These are phyloP conservation scores for Mugil cephalus DNA, from an alignment of 2,113 vertebrate species.

Conservation along the genomic window DNA sequence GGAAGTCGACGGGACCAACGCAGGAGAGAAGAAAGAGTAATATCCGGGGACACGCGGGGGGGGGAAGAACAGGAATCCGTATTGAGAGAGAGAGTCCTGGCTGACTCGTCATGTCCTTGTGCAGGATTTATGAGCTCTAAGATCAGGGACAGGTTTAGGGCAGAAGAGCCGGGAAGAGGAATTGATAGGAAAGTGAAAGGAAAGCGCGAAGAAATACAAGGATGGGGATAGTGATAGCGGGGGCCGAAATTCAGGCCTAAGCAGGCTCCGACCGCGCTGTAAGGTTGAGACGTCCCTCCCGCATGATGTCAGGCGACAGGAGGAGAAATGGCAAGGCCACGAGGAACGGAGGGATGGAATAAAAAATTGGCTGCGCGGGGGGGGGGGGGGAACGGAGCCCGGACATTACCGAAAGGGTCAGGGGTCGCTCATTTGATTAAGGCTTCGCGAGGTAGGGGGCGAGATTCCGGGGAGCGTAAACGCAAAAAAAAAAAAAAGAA, in stretches of 20 bases:
- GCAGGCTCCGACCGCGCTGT: slow-evolving; percentile 32
- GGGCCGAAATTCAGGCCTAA: slow-evolving; percentile 32
- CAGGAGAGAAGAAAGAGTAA: slow-evolving; percentile 41
- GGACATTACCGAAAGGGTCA: slow-evolving; percentile 53
- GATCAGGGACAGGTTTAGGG: slow-evolving; percentile 76
- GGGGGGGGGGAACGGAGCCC: slow-evolving; percentile 42
- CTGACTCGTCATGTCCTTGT: slow-evolving; percentile 75
- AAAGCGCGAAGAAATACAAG: slow-evolving; percentile 40
- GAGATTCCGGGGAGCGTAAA: not conserved
- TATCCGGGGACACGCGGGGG: slow-evolving; percentile 42
- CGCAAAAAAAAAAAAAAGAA: slow-evolving; percentile 36
- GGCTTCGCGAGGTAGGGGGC: slow-evolving; percentile 35
- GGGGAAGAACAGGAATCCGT: slow-evolving; percentile 48
- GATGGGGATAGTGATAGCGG: slow-evolving; percentile 28
- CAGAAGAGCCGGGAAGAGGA: slow-evolving; percentile 42
- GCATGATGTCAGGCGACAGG: slow-evolving; percentile 70
- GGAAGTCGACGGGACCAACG: slow-evolving; percentile 38
- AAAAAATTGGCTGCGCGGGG: slow-evolving; percentile 32
- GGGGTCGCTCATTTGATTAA: slow-evolving; percentile 74
- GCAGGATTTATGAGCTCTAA: slow-evolving; percentile 79
- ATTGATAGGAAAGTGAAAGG: slow-evolving; percentile 62
- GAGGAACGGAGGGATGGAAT: slow-evolving; percentile 26
- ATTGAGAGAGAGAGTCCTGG: slow-evolving; percentile 63
- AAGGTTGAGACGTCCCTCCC: slow-evolving; percentile 53
- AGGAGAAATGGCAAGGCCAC: slow-evolving; percentile 54